Percentiles rank a stretch among this genome's conserved stretches.
Evolutionary conservation across 2,888 invertebrate genomes (phyloP).

Genomic region (Nomada fabriciana): DNA sequence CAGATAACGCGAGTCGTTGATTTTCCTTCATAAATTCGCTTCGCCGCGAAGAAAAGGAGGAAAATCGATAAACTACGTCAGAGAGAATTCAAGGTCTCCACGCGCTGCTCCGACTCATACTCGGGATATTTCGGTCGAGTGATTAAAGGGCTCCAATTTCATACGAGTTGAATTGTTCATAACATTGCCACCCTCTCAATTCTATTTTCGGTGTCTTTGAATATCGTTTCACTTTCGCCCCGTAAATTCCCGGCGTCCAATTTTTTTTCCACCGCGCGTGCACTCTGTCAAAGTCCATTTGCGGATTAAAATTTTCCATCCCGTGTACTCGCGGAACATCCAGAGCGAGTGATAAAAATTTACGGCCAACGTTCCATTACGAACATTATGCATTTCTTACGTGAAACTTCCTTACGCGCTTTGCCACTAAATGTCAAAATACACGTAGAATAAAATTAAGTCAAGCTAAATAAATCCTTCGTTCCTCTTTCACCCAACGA

Average conservation of each 20-base stretch:
- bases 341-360: not conserved
- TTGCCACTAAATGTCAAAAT: too few relatives aligned
- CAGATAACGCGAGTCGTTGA: not conserved
- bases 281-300: too few relatives aligned
- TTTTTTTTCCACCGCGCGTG: not conserved
- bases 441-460: too few relatives aligned
- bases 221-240: not conserved
- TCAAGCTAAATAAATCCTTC: too few relatives aligned
- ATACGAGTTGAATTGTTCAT: not conserved
- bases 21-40: not conserved
- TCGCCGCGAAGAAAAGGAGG: not conserved
- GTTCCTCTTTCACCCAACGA: too few relatives aligned
- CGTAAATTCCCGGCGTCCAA: not conserved
- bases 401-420: not conserved
- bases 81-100: not conserved
- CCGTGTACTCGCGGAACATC: too few relatives aligned
- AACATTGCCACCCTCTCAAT: too few relatives aligned
- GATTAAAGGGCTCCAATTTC: not conserved
- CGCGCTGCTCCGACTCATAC: not conserved
- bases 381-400: not conserved
- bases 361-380: not conserved
- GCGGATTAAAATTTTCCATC: conserved; percentile 1
- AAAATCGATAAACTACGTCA: not conserved
- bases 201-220: not conserved
- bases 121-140: not conserved